Percentiles rank a stretch among this genome's conserved stretches.
Evolutionary conservation across 2,797 vertebrate species (phyloP).

Genomic region (Monodelphis domestica): DNA sequence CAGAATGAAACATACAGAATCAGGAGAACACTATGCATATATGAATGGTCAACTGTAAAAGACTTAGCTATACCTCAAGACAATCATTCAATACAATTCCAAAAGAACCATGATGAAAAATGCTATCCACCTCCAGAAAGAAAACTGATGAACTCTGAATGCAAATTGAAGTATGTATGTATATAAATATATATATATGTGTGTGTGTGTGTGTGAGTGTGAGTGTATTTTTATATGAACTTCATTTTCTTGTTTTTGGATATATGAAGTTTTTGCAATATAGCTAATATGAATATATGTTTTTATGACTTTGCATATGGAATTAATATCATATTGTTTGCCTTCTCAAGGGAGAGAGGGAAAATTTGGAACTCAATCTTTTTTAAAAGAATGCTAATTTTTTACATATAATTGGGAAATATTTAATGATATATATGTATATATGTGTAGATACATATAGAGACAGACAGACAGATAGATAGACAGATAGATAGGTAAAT

Average conservation of each 20-base stretch:
- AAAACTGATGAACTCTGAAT: background rate
- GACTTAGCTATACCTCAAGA: background rate
- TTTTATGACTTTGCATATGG: background rate
- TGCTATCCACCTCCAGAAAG: background rate
- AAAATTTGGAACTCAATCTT: background rate
- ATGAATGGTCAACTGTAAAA: background rate
- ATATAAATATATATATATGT: too few relatives aligned
- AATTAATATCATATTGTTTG: background rate
- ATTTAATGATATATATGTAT: too few relatives aligned
- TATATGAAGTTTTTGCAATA: background rate
- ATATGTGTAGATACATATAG: too few relatives aligned
- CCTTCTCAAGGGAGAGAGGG: background rate
- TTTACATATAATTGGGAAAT: background rate
- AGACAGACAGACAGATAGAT: too few relatives aligned
- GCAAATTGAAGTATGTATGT: background rate
- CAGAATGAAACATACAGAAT: background rate
- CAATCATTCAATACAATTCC: background rate
- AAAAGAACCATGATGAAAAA: background rate
- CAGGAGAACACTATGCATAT: background rate
- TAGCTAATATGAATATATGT: background rate
- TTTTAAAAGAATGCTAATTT: background rate
- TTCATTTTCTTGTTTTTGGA: background rate
- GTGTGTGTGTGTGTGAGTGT: too few relatives aligned
- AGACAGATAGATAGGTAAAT: too few relatives aligned
- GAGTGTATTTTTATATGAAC: background rate